A percentile compares a stretch with the other conserved stretches of the same genome.
Conservation (phyloP, 2,888 invertebrate genomes). For the Microchrysa polita region DNA sequence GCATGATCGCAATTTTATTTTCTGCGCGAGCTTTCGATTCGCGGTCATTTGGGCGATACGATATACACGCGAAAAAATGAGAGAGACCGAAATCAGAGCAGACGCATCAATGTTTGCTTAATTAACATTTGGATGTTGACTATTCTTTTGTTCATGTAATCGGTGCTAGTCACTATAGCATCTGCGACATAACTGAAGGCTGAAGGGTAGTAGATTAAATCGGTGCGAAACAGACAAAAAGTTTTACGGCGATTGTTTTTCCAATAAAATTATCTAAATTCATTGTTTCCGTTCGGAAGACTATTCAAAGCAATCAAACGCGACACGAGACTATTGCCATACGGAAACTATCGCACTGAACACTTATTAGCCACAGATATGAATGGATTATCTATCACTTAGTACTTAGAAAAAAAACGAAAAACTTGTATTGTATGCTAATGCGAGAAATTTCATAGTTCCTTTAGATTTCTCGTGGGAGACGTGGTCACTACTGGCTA, state of each 20-base stretch:
- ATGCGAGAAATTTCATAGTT: not conserved
- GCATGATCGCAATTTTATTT: conserved; percentile 23
- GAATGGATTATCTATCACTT: not conserved
- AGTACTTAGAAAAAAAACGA: not conserved
- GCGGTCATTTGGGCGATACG: not conserved
- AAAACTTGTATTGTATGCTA: conserved; percentile 26
- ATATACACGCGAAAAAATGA: conserved; percentile 35
- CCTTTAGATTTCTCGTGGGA: too few species aligned
- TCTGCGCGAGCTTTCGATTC: conserved; percentile 23
- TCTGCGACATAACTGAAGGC: too few species aligned
- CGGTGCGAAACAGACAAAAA: not conserved
- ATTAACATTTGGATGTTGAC: not conserved
- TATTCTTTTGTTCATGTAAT: too few species aligned
- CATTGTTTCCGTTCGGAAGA: conserved; percentile 15
- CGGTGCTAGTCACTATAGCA: too few species aligned
- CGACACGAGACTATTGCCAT: not conserved
- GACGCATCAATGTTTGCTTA: not conserved
- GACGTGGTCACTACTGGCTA: too few species aligned
- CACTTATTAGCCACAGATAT: too few species aligned
- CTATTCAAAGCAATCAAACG: not conserved
- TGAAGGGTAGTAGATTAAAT: too few species aligned
- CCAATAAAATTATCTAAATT: conserved; percentile 2
- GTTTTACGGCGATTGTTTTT: not conserved
- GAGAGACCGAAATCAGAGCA: conserved; percentile 27
- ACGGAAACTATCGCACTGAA: not conserved